Base-by-base conservation (phyloP, 2,113 vertebrate species). In the Synodontis membranacea region DNA sequence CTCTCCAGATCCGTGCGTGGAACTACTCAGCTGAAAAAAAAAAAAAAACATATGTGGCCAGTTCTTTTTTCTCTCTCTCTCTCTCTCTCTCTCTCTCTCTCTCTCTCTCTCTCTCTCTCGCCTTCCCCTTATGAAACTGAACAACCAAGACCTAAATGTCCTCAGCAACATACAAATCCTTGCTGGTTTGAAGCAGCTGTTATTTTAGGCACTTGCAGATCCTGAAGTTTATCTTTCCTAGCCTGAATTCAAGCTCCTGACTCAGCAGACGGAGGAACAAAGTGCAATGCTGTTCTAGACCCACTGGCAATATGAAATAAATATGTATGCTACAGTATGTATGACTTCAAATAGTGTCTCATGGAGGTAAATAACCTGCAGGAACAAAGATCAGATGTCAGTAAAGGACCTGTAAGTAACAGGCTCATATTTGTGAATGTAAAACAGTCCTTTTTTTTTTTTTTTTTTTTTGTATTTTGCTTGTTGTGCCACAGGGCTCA, bases 351-450 rank as follows among this genome's bases (percentile, higher is more conserved):
- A 87, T 81, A 34, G 28, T 81, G 31, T 34, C 14, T 88, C 44
- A 82, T n/a, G 42, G 44, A 37, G 52, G 86, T 56, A 88, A 76
- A 89, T 46, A 56, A 86, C 84, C 39, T 42, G 68, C 48, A 2
- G 48, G 44, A 37, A 76, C 31, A 86, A 86, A 79, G 80, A 86
- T 89, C 86, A 88, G 46, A 56, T 78, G 82, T 75, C 80, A 68
- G n/a, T 25, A 68, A 88, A 66, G 82, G 80, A 54, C 72, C 75
- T 86, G 56, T 75, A 68, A 72, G 64, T 34, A 84, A 72, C 82
- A 89, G 78, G 54, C 82, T 90, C 79, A 85, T 46, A 42, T 42
- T 48, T 82, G 74, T 86, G 34, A 88, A 91, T 89, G 66, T 64
- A 80, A 84, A 88, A 75, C 66, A 39, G 6, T 17, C 23, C 31